Base-by-base conservation (phyloP, 2,113 vertebrate species). In the Panthera tigris region DNA sequence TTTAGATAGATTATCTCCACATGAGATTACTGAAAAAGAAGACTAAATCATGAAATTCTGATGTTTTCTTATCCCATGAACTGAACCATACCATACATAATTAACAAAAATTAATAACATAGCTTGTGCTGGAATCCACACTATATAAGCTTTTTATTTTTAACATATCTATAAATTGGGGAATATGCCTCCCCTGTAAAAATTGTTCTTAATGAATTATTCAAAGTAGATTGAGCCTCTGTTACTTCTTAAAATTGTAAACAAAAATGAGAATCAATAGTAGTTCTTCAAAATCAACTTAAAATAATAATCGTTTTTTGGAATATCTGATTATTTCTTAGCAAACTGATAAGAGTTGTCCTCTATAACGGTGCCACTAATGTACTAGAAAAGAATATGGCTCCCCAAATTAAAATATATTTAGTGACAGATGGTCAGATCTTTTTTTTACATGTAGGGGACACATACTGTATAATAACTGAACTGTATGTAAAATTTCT, bases 341-440 rank as follows among this genome's bases (percentile, higher is more conserved):
- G 19, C 19, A 93, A 92, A 50, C 13, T 39, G 27, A 57, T 41
- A 83, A 80, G 33, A 57, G 57, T 9, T 89, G 10, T 85, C 5
- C 73, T 83, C 63, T 91, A 16, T 61, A 74, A 69, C 2, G 65
- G 2, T 16, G 82, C 2, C 41, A 78, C 4, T 95, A 85, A 45
- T 57, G 3, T 88, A 92, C 68, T 92, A 41, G 57, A 94, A 95
- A 23, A 31, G 39, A 57, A 91, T 36, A 81, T 36, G 23, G 12
- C 39, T 93, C 69, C 74, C 65, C 27, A 73, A 96, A 66, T 90
- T 97, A 79, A 93, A 87, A 82, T 68, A 52, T 76, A 55, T 69
- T 52, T 95, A 36, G 39, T 83, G 50, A 94, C 86, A 97, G 91
- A 93, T 97, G 92, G 82, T 45, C 71, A 83, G 21, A 79, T 65